Conservation (phyloP, 2,888 invertebrate genomes). For the Ctenicera cuprea region DNA sequence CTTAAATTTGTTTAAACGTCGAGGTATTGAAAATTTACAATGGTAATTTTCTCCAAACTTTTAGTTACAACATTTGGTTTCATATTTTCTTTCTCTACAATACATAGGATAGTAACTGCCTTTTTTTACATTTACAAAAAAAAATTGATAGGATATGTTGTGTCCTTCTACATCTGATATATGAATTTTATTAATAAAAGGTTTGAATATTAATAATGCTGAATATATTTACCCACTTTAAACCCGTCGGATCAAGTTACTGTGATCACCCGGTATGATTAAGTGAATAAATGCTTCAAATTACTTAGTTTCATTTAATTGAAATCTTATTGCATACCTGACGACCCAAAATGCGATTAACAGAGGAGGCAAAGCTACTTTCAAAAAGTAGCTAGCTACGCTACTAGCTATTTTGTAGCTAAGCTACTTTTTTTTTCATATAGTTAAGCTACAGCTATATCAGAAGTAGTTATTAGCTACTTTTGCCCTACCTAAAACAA, state of each 20-base stretch:
- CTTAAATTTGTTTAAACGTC: background rate
- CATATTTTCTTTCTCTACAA: conserved; percentile 8
- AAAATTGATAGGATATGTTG: background rate
- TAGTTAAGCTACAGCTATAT: too few relatives aligned
- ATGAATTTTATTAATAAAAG: conserved; percentile 42
- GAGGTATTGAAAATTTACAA: background rate
- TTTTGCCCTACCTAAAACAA: too few relatives aligned
- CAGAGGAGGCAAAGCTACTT: too few relatives aligned
- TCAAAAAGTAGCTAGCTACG: too few relatives aligned
- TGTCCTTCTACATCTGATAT: conserved; percentile 22
- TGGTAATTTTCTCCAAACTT: background rate
- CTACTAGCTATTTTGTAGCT: too few relatives aligned
- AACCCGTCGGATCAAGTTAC: background rate
- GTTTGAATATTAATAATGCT: conserved; percentile 15
- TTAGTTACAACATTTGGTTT: background rate
- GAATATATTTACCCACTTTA: background rate
- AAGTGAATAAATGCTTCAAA: too few relatives aligned
- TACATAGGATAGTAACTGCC: conserved; percentile 27
- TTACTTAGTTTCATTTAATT: too few relatives aligned
- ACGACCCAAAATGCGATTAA: too few relatives aligned
- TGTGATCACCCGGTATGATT: too few relatives aligned
- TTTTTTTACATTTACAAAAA: conserved; percentile 40
- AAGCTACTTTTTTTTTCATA: too few relatives aligned
- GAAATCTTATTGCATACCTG: too few relatives aligned
- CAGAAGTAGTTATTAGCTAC: too few relatives aligned